Evolutionary conservation across 2,888 invertebrate genomes (phyloP), one percentile per base, ranked within the genome.

Genomic region (Venustoraphidia nigricollis): DNA sequence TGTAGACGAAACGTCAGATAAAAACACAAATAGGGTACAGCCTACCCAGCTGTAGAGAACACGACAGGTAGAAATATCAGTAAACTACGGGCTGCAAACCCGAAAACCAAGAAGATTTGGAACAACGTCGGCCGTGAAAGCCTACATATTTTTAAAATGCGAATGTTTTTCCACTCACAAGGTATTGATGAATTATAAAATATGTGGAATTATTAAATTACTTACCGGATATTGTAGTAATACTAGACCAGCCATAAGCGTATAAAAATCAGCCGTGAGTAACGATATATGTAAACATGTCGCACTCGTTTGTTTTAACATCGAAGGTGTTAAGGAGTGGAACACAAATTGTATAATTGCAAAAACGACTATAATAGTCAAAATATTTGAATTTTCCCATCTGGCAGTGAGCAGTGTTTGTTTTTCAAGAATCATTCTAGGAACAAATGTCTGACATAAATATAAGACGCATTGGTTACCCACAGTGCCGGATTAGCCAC

Each of bases 261-360:
- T 83, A 64, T 89, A 91, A 65, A 88, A 89, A 66, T 90, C 88
- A 2, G 89, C 78, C 0, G 89, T 86, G 48, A 91, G 68, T 50
- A 90, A 76, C 9, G 87, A 83, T 54, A 91, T 67, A 65, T 90
- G 91, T 62, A 88, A 71, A 56, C 85, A 77, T 43, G 89, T 82
- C n/a, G 90, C 83, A 10, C 87, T 85, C 10, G 87, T 84, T 58
- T 81, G 76, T 58, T 78, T 73, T 52, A 89, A 68, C 66, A 88
- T 81, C 11, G 82, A 72, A 40, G 87, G 81, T 57, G 87, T 82
- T 50, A 84, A 67, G 44, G 83, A 78, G 66, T 87, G 86, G 60
- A 86, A 82, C 56, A 81, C 65, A 50, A 84, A 84, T 66, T 89
- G 83, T 51, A 81, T 77, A 34, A 78, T 69, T 45, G 83, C 83